Evolutionary conservation across 2,888 invertebrate species (phyloP).

Genomic region (Dromius quadrimaculatus): DNA sequence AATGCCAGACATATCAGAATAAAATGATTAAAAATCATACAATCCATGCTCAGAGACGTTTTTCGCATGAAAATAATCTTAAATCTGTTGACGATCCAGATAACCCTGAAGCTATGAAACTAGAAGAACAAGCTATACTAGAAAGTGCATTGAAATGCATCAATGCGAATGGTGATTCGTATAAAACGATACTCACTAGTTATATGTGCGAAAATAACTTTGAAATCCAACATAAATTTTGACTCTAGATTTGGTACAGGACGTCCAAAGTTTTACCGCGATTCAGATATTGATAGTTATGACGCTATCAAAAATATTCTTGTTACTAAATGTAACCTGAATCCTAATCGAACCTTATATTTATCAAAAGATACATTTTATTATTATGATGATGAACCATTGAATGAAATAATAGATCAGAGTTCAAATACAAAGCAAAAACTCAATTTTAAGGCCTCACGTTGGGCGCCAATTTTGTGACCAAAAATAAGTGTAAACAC

Average conservation of each 20-base stretch:
- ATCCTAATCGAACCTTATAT: conserved; percentile 75
- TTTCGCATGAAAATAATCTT: conserved; percentile 59
- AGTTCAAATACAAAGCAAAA: no score
- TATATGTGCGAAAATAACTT: no score
- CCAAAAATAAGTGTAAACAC: no score
- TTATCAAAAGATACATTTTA: conserved; percentile 76
- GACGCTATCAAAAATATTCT: conserved; percentile 70
- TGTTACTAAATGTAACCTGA: conserved; percentile 66
- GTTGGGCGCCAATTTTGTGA: no score
- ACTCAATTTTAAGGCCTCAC: no score
- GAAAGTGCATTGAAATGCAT: conserved; percentile 64
- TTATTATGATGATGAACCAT: no score
- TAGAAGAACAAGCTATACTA: no score
- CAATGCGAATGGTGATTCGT: conserved; percentile 66
- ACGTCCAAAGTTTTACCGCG: no score
- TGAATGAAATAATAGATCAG: no score
- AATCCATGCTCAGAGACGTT: conserved; percentile 75
- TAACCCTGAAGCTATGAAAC: conserved; percentile 58
- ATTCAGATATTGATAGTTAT: no score
- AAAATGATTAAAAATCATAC: conserved; percentile 86
- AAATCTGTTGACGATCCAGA: conserved; percentile 52
- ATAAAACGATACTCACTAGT: conserved; percentile 66
- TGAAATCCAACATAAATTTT: conserved; percentile 58
- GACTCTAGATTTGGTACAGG: conserved; percentile 70
- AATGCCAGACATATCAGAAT: conserved; percentile 79